phyloP scores from a whole-genome alignment of 2,113 vertebrate genomes.

The Oncorhynchus nerka region DNA sequence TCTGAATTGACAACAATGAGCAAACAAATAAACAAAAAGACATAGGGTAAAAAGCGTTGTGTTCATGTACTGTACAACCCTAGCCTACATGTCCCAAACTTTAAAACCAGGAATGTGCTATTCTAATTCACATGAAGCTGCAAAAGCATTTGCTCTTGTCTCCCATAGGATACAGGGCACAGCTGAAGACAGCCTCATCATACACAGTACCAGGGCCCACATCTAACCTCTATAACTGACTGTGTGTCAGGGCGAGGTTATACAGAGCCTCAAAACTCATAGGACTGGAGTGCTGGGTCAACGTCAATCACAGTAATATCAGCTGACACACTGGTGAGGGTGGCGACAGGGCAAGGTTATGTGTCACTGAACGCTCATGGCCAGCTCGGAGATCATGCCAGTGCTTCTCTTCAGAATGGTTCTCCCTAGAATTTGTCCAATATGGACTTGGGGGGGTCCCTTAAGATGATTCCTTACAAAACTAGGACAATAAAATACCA shows the following conservation, averaged over 20 bases:
- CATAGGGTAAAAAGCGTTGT: background rate
- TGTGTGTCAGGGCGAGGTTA: slow-evolving; percentile 67
- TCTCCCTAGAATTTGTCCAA: slow-evolving; percentile 31
- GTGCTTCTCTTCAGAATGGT: slow-evolving; percentile 27
- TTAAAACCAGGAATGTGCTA: slow-evolving; percentile 17
- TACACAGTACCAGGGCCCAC: slow-evolving; percentile 50
- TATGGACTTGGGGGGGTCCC: slow-evolving; percentile 54
- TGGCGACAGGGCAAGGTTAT: slow-evolving; percentile 79
- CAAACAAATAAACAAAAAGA: slow-evolving; percentile 15
- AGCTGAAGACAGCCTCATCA: slow-evolving; percentile 59
- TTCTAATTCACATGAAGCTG: slow-evolving; percentile 39
- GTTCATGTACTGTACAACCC: slow-evolving; percentile 2
- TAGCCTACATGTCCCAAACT: slow-evolving; percentile 4
- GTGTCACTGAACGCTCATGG: slow-evolving; percentile 70
- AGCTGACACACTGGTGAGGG: slow-evolving; percentile 74
- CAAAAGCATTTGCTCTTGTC: slow-evolving; percentile 50
- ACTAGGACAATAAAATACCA: too few relatives aligned
- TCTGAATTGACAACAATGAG: slow-evolving; percentile 2
- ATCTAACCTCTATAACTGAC: slow-evolving; percentile 65
- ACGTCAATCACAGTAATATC: slow-evolving; percentile 73
- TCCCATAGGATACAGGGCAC: slow-evolving; percentile 37
- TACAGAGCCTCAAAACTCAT: slow-evolving; percentile 69
- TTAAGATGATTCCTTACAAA: background rate
- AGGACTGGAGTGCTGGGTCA: slow-evolving; percentile 59
- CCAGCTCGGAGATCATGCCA: slow-evolving; percentile 60